A percentile compares a stretch with the other conserved stretches of the same genome.
Evolutionary conservation across 1,140 invertebrate species (phyloP).

Genomic region (Mactra quadrangularis): DNA sequence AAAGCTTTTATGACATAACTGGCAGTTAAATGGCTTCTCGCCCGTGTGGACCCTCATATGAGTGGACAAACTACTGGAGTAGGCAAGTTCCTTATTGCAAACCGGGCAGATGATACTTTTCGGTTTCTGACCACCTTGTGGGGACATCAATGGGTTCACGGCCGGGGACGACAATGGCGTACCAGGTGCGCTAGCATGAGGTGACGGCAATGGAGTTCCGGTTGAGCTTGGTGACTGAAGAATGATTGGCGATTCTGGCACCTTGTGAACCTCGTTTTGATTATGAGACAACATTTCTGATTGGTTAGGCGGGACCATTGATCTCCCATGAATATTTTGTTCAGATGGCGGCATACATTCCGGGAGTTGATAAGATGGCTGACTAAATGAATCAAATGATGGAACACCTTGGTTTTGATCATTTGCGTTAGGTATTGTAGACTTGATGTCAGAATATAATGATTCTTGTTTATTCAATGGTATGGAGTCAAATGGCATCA

Average conservation of each 20-base stretch:
- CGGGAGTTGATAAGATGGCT: background rate
- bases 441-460: background rate
- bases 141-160: slow-evolving; percentile 11
- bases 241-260: background rate
- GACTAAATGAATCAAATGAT: background rate
- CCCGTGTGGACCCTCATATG: slow-evolving; percentile 98
- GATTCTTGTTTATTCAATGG: background rate
- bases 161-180: slow-evolving; percentile 10
- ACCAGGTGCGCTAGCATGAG: slow-evolving; percentile 19
- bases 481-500: slow-evolving; percentile 7
- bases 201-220: slow-evolving; percentile 5
- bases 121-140: slow-evolving; percentile 1
- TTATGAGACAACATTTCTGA: slow-evolving; percentile 14
- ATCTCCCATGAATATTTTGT: background rate
- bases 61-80: slow-evolving; percentile 97
- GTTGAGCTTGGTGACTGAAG: slow-evolving; percentile 24
- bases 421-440: background rate
- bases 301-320: background rate
- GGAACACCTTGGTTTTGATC: background rate
- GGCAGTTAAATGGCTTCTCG: slow-evolving; percentile 99
- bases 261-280: background rate
- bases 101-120: slow-evolving; percentile 89
- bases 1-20: slow-evolving; percentile 98
- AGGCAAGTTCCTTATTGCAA: slow-evolving; percentile 98
- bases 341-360: background rate